Evolutionary conservation across 2,888 invertebrate genomes (phyloP), one percentile per base, ranked within the genome.

Genomic region (Polylopha cassiicola): DNA sequence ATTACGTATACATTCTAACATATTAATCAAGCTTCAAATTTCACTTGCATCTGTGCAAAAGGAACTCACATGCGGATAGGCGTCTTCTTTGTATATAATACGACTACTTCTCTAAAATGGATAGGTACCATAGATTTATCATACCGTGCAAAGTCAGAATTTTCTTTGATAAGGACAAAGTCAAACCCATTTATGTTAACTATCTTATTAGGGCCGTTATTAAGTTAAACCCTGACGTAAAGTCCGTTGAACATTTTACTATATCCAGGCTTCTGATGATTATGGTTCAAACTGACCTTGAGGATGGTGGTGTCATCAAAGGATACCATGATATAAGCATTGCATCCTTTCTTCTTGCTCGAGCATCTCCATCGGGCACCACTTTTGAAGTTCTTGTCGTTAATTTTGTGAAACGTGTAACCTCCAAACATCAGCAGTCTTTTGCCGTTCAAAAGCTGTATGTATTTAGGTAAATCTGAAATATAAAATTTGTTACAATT

Each of bases 301-400:
- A 38, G 26, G 8, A 38, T 26, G 9, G 20, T 31, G 2, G 38
- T 14, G 16, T 38, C 38, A 2, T 38, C 38, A 5, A 38, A 38
- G 22, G 31, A 31, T n/a, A 38, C 38, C 26, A 38, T n/a, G 0
- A 38, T 26, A 16, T 26, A 38, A 16, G 38, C 31, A 16, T 38
- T 38, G 21, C 43, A 44, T 3, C 43, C 43, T 20, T 44, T 44
- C 21, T 38, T 33, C 29, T 34, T 29, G 33, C 39, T 39, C 3
- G 43, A 44, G 17, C 43, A 44, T 9, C 39, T 22, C 43, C 43
- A 44, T 1, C 43, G 38, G 11, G 38, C 38, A 4, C 39, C 37
- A 3, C 29, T 9, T 3, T 31, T 31, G 26, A 38, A 38, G 16
- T 38, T 38, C 31, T 38, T 38, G 7, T 38, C 38, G 10, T 41